Base-by-base conservation (phyloP, 2,797 vertebrate genomes). In the Microcaecilia unicolor region DNA sequence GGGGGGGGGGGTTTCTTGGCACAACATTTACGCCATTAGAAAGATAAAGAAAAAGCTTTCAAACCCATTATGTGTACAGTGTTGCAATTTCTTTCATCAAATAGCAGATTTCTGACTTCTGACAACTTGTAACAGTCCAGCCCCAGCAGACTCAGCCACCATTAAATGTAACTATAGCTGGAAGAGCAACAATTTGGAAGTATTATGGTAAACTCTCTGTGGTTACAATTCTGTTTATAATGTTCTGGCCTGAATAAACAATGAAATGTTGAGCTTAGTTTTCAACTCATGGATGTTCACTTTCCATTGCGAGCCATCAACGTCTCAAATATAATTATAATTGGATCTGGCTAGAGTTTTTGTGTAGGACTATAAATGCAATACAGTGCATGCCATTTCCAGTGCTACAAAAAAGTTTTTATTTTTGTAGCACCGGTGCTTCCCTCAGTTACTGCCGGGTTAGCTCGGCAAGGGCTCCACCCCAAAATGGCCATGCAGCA, bases 1-100 rank as follows among this genome's bases (percentile, higher is more conserved):
- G n/a, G n/a, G n/a, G n/a, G n/a, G n/a, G n/a, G n/a, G 6, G 9
- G 18, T 8, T 6, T 10, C 1, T 1, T 8, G 22, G 7, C 27
- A 10, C 25, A 25, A 30, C 4, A 28, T 25, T 14, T 17, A n/a
- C n/a, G 18, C 5, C 15, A 0, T 20, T 25, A 13, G 29, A 23
- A 37, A 34, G 24, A 34, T 17, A 11, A n/a, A n/a, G n/a, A 37
- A 9, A 8, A 19, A 22, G 35, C 7, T 35, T 38, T 21, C 24
- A 18, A 6, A 35, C 20, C 25, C 34, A 15, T 18, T 18, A 4
- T 2, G 11, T 12, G 18, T 20, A 11, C 17, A 15, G 5, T 2
- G 1, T 20, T 7, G 18, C 12, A 15, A 7, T 35, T 19, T 32
- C 21, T 25, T 11, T 33, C 32, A 11, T 9, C 1, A 1, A 6